Percentiles rank a stretch among this genome's conserved stretches.
These are phyloP conservation scores for Horisme vitalbata DNA, from an alignment of 2,888 invertebrate species.

Conservation along the genomic window DNA sequence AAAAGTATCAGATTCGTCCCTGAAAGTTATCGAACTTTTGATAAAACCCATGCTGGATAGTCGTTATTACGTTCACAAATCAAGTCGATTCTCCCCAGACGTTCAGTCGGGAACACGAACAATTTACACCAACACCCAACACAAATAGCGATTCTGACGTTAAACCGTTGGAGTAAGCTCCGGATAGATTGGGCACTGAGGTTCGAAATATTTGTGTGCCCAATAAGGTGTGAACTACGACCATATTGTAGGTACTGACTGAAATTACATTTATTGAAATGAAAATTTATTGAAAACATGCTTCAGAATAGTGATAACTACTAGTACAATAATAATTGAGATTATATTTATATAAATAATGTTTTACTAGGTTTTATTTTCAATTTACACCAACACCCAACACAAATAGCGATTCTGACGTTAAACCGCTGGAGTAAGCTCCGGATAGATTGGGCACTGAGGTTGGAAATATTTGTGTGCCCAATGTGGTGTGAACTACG, in stretches of 20 bases:
- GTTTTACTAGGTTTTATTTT: too few relatives aligned
- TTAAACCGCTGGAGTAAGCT: not conserved
- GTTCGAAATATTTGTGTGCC: not conserved
- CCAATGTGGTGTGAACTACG: not conserved
- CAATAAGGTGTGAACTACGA: not conserved
- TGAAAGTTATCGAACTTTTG: too few relatives aligned
- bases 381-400: constrained; percentile 8
- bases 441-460: constrained; percentile 3
- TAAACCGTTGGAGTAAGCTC: not conserved
- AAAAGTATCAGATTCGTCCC: too few relatives aligned
- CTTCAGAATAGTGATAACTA: too few relatives aligned
- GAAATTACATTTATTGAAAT: too few relatives aligned
- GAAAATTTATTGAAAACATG: too few relatives aligned
- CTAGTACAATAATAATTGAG: too few relatives aligned
- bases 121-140: constrained; percentile 8
- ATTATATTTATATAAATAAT: too few relatives aligned
- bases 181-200: constrained; percentile 4
- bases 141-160: constrained; percentile 8
- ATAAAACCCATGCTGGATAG: too few relatives aligned
- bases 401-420: constrained; percentile 8
- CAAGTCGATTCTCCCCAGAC: constrained; percentile 1
- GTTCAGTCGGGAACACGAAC: constrained; percentile 1
- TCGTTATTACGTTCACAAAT: constrained; percentile 8
- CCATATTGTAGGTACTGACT: too few relatives aligned
- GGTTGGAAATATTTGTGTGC: not conserved